Base-by-base conservation (phyloP, 2,888 invertebrate genomes). In the Cryptops parisi region DNA sequence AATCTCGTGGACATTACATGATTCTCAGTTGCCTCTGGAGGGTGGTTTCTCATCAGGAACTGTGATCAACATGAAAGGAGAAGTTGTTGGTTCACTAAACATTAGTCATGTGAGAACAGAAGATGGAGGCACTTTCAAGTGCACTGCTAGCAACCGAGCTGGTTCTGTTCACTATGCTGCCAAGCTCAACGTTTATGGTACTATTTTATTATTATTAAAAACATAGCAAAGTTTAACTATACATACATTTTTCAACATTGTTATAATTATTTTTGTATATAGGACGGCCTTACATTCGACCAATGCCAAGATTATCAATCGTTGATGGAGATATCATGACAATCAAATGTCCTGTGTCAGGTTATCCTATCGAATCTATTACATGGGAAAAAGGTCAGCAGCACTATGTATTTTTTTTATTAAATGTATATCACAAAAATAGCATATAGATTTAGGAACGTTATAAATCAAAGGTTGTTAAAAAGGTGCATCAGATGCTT, bases 301-400 rank as follows among this genome's bases (percentile, higher is more conserved):
- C 81, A 56, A 82, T 86, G 67, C 81, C 81, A 26, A 84, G 85
- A 71, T 80, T 84, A 61, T 84, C 84, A 24, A 84, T 84, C 3
- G 83, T 85, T 12, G 84, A 84, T 6, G 83, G 83, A 46, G 81
- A 84, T 67, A 77, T 77, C 54, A 72, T 85, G 60, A 76, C 78
- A 52, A 72, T 86, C 54, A 80, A 81, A 67, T 86, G 86, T 69
- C 84, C 84, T 21, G 85, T 84, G 25, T 82, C 84, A 21, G 86
- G 86, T 22, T 84, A 82, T 69, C 85, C 86, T 23, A 81, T 85
- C 58, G 81, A 82, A 63, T 79, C 81, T 63, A 81, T 85, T 63
- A 79, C 80, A 57, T 86, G 86, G 86, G 82, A 82, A 66, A 77
- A 82, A 62, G 78, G 76, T 75, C 24, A 47, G 21, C 33, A 33